phyloP scores from a whole-genome alignment of 2,113 vertebrate species.

The Dolichallabes microphthalmus region DNA sequence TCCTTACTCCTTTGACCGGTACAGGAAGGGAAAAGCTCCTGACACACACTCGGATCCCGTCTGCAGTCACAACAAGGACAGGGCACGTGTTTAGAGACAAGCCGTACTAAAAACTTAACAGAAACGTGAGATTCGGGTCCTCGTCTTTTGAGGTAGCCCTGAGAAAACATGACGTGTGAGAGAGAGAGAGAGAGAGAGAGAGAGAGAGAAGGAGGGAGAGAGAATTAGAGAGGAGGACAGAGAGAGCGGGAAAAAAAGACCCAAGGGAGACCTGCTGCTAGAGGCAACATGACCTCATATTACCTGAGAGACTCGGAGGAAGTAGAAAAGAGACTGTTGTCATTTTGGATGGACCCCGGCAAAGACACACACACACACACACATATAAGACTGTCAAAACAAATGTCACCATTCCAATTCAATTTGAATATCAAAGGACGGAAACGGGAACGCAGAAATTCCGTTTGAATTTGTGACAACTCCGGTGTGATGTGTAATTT shows the following conservation, averaged over 20 bases:
- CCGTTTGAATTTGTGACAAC: constrained; percentile 21
- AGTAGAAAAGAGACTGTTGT: constrained; percentile 45
- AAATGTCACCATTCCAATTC: constrained; percentile 31
- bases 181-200: constrained; percentile 3
- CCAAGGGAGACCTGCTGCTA: constrained; percentile 44
- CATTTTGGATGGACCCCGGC: constrained; percentile 33
- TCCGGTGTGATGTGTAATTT: constrained; percentile 4
- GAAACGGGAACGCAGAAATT: constrained; percentile 20
- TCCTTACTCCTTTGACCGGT: not conserved
- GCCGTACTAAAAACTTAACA: constrained; percentile 15
- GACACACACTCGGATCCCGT: constrained; percentile 30
- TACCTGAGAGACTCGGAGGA: constrained; percentile 47
- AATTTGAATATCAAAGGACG: constrained; percentile 38
- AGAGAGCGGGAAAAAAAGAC: constrained; percentile 37
- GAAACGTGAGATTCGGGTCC: constrained; percentile 29
- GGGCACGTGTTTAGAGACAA: constrained; percentile 15
- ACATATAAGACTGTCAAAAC: constrained; percentile 25
- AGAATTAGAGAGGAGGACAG: constrained; percentile 24
- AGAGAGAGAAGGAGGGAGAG: not conserved
- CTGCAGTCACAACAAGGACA: constrained; percentile 40
- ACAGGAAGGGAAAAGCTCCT: not conserved
- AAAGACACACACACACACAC: constrained; percentile 37
- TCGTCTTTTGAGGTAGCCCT: constrained; percentile 24
- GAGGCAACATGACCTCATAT: constrained; percentile 55
- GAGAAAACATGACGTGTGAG: constrained; percentile 27